phyloP scores from a whole-genome alignment of 2,797 vertebrate genomes.

The Eupleurogrammus muticus region DNA sequence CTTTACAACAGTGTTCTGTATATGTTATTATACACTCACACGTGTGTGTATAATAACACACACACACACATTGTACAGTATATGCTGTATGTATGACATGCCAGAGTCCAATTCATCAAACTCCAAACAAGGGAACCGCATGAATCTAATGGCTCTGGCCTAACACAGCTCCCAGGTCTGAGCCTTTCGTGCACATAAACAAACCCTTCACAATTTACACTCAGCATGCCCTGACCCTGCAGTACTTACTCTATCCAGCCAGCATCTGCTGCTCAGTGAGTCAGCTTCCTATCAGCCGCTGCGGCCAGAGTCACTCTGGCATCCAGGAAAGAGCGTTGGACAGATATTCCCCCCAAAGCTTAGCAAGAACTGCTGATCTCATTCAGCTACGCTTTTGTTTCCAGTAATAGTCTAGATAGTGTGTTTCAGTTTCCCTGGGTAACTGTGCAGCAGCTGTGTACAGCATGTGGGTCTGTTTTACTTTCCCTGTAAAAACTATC shows the following conservation, averaged over 20 bases:
- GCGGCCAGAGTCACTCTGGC: constrained; percentile 62
- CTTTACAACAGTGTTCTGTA: no score
- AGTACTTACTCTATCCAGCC: constrained; percentile 52
- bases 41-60: no score
- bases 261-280: constrained; percentile 65
- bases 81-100: not conserved
- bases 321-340: constrained; percentile 73
- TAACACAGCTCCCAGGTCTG: constrained; percentile 18
- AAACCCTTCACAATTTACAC: constrained; percentile 52
- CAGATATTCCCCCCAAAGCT: constrained; percentile 61
- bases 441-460: constrained; percentile 24
- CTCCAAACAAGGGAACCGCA: constrained; percentile 1
- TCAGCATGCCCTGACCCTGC: constrained; percentile 51
- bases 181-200: constrained; percentile 42
- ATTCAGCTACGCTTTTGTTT: constrained; percentile 70
- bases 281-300: constrained; percentile 72
- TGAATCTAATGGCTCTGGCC: constrained; percentile 12
- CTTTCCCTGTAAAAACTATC: constrained; percentile 27
- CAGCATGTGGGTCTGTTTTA: constrained; percentile 11
- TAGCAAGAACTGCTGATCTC: constrained; percentile 76
- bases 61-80: not conserved
- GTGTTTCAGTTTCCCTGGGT: constrained; percentile 53
- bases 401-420: constrained; percentile 71
- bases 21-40: no score
- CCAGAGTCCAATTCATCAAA: constrained; percentile 2